Conservation (phyloP, 2,113 vertebrate genomes). For the Apteryx owenii region DNA sequence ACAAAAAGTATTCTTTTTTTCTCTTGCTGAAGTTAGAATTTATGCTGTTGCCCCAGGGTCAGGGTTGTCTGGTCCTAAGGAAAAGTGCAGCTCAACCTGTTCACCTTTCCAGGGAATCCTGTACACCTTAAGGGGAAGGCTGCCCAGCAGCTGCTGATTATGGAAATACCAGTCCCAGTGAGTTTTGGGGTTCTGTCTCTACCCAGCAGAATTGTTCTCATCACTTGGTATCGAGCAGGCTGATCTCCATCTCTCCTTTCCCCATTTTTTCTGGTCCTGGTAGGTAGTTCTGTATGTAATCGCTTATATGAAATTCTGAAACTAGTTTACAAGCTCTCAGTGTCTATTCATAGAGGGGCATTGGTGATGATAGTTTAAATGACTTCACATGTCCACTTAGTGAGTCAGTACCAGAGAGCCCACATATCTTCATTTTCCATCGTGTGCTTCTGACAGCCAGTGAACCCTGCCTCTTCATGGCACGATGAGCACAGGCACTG, state of each 20-base stretch:
- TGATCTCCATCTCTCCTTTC: neutral
- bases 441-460: neutral
- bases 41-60: neutral
- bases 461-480: neutral
- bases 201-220: neutral
- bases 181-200: neutral
- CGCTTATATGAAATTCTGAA: neutral
- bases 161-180: neutral
- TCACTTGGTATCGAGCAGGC: neutral
- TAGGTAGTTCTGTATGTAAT: neutral
- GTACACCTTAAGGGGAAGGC: neutral
- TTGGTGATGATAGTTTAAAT: neutral
- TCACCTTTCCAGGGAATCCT: neutral
- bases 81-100: neutral
- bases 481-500: neutral
- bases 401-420: neutral
- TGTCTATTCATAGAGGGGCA: neutral
- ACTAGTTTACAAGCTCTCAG: neutral
- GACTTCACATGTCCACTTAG: neutral
- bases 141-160: neutral
- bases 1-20: rapidly evolving
- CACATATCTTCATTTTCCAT: neutral
- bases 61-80: neutral
- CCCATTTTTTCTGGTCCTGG: rapidly evolving
- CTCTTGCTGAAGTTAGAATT: neutral